Base-by-base conservation (phyloP, 2,113 vertebrate species). In the Lagopus leucura region DNA sequence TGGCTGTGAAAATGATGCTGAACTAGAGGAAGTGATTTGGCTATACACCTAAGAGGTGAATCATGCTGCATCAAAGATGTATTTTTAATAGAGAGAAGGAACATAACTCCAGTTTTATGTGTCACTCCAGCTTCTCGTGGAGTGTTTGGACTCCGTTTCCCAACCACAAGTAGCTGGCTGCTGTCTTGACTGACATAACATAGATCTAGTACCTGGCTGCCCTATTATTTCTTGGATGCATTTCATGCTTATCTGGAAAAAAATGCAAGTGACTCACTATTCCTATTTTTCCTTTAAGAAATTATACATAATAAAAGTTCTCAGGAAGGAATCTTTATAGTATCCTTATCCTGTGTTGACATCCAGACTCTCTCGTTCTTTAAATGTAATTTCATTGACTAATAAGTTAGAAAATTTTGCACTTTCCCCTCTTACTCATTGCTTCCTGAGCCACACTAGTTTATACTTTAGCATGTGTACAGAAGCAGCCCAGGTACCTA, bases 131-230 rank as follows among this genome's bases (percentile, higher is more conserved):
- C 42, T 4, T 61, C 58, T 76, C 73, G 0, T 72, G 27, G 78
- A 88, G 64, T 24, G 91, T 94, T 81, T 87, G 88, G 66, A 95
- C 5, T 5, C 18, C 14, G 6, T 86, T 92, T 10, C 6, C 43
- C 84, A 40, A 80, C 28, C 72, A 83, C 82, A 83, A 80, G 43
- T 88, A 74, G 13, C 66, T 95, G 45, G 36, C 90, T 85, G 47
- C 45, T 36, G 73, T 79, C 27, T 86, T 70, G 66, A 88, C 3
- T 67, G 55, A 88, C 61, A 42, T 86, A 82, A 81, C 42, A 63
- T 75, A 94, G 82, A 88, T 89, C 66, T 93, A 90, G 43, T 89
- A 95, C 92, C 95, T 97, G 93, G 73, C 40, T 84, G 24, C 50
- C 42, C 57, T 94, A 54, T 76, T 95, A 74, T 89, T 92, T 86